These are phyloP conservation scores for Porites rus DNA, from an alignment of 92 coral and sea anemone genomes.

Conservation along the genomic window DNA sequence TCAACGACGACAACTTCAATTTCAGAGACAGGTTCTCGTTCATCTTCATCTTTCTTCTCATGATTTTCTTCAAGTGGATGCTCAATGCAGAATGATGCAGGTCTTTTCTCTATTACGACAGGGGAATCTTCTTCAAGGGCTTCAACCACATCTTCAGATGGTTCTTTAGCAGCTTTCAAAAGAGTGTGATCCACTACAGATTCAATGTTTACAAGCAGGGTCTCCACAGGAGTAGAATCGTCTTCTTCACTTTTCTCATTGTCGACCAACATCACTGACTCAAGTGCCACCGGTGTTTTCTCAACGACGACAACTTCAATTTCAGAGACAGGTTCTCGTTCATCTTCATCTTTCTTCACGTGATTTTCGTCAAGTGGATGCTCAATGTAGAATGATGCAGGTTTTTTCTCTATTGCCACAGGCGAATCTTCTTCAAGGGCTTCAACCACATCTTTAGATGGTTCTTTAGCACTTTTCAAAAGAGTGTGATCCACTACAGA, in stretches of 20 bases:
- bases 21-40: neutral
- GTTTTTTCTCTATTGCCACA: neutral
- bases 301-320: neutral
- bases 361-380: neutral
- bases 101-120: neutral
- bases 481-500: neutral
- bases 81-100: neutral
- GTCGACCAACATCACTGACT: no score
- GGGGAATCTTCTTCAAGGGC: constrained; percentile 1
- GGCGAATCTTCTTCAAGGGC: constrained; percentile 12
- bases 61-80: neutral
- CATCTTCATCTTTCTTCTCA: neutral
- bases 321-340: neutral
- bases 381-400: constrained; percentile 17
- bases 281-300: neutral
- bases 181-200: no score
- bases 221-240: neutral
- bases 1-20: neutral
- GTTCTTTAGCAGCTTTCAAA: no score
- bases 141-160: no score
- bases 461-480: neutral
- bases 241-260: neutral
- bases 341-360: no score
- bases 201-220: no score
- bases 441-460: neutral